Evolutionary conservation across 2,113 vertebrate species (phyloP), one percentile per base, ranked within the genome.

Genomic region (Embiotoca jacksoni): DNA sequence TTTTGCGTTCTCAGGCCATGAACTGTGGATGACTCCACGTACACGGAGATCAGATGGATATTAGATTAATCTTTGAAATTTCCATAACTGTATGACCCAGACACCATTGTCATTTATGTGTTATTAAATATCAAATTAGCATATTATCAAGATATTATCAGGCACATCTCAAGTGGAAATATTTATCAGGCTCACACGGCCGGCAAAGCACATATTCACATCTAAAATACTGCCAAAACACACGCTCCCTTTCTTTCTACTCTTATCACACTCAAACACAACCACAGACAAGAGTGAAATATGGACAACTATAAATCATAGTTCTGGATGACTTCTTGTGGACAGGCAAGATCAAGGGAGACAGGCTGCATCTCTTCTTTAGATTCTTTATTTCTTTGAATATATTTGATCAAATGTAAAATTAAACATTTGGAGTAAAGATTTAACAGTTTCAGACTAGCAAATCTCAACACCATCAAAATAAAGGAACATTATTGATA

Each of bases 391-490:
- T 93, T 94, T 91, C 78, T 93, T 92, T 89, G 95, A 97, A 98
- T 97, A 98, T 97, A 98, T 96, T 96, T 96, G 94, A 96, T 97
- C 95, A 97, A 98, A 98, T 97, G 96, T 96, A 94, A 96, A 98
- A 97, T 96, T 95, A 96, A 97, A 97, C 95, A 97, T 97, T 96
- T 96, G 95, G 96, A 97, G 88, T 95, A 95, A 96, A 96, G 96
- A 98, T 98, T 95, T 95, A 97, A 98, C 96, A 96, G 96, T 96
- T 96, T 97, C 95, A 96, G 96, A 96, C 95, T 97, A 97, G 95
- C 96, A 97, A 99, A 99, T 95, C 95, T 97, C 96, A 98, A 97
- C 96, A 97, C 96, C 96, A 96, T 96, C 95, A 97, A 98, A 99
- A 95, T 96, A 97, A 96, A 95, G 96, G 95, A 96, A 98, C 95